Conservation (phyloP, 2,888 invertebrate species). For the Achlya flavicornis region DNA sequence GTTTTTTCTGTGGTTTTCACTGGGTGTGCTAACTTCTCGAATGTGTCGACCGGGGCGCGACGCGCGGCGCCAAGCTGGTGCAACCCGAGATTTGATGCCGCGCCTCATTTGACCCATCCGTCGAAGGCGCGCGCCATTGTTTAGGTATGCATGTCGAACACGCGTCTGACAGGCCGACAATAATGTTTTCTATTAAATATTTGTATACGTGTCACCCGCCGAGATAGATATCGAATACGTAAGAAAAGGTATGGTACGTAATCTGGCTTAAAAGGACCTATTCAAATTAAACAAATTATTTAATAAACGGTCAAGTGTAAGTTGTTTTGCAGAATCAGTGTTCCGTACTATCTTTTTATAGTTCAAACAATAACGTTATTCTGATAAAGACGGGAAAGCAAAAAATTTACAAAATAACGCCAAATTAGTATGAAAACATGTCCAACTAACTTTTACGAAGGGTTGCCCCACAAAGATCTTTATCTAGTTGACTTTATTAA, state of each 20-base stretch:
- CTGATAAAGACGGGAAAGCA: too few species aligned
- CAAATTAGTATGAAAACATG: too few species aligned
- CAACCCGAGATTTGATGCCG: conserved; percentile 77
- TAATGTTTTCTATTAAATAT: conserved; percentile 55
- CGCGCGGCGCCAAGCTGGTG: conserved; percentile 72
- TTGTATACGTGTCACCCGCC: conserved; percentile 49
- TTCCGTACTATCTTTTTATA: too few species aligned
- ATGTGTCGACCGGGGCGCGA: conserved; percentile 60
- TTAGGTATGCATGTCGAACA: conserved; percentile 66
- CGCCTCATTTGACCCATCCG: conserved; percentile 78
- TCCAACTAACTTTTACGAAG: too few species aligned
- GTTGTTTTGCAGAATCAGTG: too few species aligned
- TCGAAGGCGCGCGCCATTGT: conserved; percentile 69
- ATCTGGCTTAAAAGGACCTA: neutral
- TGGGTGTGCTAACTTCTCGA: conserved; percentile 72
- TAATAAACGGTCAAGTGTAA: too few species aligned
- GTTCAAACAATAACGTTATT: too few species aligned
- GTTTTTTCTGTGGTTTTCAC: conserved; percentile 56
- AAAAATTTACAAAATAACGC: too few species aligned
- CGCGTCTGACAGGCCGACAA: conserved; percentile 54
- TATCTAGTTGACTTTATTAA: too few species aligned
- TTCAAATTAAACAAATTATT: too few species aligned
- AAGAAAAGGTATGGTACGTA: neutral
- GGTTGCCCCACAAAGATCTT: too few species aligned
- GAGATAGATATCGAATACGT: conserved; percentile 33